phyloP scores from a whole-genome alignment of 2,113 vertebrate species.

The Lophura nycthemera region DNA sequence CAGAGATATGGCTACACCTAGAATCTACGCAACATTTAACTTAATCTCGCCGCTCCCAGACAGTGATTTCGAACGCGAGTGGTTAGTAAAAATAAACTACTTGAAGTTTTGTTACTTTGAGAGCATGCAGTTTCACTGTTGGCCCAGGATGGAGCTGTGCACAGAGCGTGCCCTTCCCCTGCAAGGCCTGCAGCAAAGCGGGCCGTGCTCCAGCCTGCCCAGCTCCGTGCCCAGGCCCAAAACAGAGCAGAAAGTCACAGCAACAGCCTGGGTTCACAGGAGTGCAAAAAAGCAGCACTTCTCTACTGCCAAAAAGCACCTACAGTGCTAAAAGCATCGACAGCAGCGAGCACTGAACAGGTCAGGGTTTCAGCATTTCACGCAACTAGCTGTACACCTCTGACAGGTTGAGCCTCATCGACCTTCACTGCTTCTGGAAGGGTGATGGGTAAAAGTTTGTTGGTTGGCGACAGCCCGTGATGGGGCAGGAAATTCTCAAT shows the following conservation, averaged over 20 bases:
- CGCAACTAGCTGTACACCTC: accelerated
- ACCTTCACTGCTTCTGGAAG: background rate
- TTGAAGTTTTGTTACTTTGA: background rate
- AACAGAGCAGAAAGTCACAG: background rate
- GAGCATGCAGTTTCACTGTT: background rate
- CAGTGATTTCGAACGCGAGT: no score
- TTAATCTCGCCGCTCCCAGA: background rate
- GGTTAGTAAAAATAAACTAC: background rate
- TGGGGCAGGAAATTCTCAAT: background rate
- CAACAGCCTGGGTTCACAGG: background rate
- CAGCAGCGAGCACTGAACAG: background rate
- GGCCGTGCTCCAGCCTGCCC: background rate
- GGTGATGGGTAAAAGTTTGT: background rate
- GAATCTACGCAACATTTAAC: background rate
- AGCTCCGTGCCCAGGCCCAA: background rate
- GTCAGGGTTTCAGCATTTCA: no score
- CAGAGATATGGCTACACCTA: no score
- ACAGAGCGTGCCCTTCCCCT: background rate
- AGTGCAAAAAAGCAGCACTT: background rate
- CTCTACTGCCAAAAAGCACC: background rate
- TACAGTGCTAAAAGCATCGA: background rate
- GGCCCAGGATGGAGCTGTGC: background rate
- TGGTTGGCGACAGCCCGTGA: background rate
- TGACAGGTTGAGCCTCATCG: no score
- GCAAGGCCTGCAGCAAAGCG: background rate